Percentiles rank a stretch among this genome's conserved stretches.
Conservation (phyloP, 1,140 invertebrate genomes). For the Drosophila paulistorum region DNA sequence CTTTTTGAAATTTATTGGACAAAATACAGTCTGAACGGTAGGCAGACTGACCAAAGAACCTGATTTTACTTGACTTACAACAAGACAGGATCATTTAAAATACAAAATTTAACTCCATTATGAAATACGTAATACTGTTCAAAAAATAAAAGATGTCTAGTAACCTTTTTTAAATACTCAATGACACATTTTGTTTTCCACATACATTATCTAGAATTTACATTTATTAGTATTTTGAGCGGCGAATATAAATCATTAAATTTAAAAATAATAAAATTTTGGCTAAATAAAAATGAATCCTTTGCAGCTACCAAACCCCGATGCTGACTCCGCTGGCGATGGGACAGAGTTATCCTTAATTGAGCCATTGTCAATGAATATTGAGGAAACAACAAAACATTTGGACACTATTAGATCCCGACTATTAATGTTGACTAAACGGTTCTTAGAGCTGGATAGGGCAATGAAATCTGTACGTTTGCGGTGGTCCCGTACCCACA, state of each 20-base stretch:
- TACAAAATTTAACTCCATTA: too few relatives aligned
- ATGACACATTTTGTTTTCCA: too few relatives aligned
- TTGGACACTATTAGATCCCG: neutral
- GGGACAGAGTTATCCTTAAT: neutral
- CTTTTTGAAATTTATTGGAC: too few relatives aligned
- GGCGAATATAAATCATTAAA: neutral
- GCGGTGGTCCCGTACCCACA: neutral
- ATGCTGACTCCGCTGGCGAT: neutral
- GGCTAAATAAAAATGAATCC: neutral
- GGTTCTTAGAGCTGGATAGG: neutral
- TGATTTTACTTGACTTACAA: too few relatives aligned
- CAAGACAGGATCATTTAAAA: too few relatives aligned
- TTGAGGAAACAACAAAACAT: neutral
- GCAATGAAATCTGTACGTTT: neutral
- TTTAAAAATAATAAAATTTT: neutral
- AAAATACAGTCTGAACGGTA: too few relatives aligned
- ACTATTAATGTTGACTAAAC: neutral
- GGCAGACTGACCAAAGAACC: too few relatives aligned
- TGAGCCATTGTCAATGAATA: neutral
- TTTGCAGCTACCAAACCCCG: neutral
- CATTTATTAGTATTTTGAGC: neutral
- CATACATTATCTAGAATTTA: too few relatives aligned
- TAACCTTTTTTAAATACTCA: too few relatives aligned
- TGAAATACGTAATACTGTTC: too few relatives aligned
- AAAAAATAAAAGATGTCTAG: too few relatives aligned